Evolutionary conservation across 1,140 invertebrate species (phyloP).

Genomic region (Sycophila sp.): DNA sequence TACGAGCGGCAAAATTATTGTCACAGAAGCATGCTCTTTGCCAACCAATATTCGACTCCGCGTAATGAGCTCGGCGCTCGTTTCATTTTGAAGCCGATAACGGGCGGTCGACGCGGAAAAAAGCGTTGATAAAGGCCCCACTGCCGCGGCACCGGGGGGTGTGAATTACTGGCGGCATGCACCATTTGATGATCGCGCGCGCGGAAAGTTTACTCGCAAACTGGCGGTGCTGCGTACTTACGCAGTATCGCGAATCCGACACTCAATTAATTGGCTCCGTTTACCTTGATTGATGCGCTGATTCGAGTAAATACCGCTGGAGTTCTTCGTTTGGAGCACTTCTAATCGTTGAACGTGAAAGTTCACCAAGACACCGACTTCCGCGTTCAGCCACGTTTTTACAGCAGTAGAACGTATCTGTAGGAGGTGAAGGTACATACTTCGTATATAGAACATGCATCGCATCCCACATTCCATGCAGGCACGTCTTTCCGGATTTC

Average conservation of each 20-base stretch:
- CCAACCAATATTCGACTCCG: not conserved
- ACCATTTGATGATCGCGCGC: not conserved
- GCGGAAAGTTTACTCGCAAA: slow-evolving; percentile 2
- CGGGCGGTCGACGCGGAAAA: not conserved
- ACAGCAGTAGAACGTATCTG: not conserved
- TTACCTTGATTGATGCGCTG: not conserved
- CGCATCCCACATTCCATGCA: no score
- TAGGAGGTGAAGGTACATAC: no score
- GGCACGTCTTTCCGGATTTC: not conserved
- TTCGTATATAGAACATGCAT: no score
- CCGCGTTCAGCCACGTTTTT: slow-evolving; percentile 24
- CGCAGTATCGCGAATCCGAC: not conserved
- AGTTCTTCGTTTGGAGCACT: not conserved
- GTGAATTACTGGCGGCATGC: not conserved
- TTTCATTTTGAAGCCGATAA: not conserved
- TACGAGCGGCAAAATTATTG: slow-evolving; percentile 7
- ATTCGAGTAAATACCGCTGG: not conserved
- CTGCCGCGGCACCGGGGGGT: not conserved
- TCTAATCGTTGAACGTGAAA: not conserved
- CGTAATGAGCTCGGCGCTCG: no score
- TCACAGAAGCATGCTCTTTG: not conserved
- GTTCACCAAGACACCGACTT: not conserved
- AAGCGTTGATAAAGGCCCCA: not conserved
- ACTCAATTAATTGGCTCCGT: not conserved
- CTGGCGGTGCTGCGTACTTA: not conserved